Percentiles rank a stretch among this genome's conserved stretches.
phyloP scores from a whole-genome alignment of 2,113 vertebrate genomes.

The Zootoca vivipara region DNA sequence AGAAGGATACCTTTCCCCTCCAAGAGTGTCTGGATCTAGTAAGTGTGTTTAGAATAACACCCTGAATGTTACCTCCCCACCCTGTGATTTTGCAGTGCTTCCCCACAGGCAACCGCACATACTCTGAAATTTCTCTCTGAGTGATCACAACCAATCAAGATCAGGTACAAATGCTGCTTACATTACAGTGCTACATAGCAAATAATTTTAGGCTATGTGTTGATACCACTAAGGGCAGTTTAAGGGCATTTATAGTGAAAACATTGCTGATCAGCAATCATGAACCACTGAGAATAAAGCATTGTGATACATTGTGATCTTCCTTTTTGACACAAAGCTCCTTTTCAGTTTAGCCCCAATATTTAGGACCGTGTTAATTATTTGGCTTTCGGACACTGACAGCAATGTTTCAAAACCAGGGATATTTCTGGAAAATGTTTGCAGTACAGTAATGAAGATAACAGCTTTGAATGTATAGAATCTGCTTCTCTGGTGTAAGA shows the following conservation, averaged over 20 bases:
- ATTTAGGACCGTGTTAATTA: neutral
- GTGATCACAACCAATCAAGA: neutral
- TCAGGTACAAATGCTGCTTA: neutral
- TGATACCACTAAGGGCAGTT: neutral
- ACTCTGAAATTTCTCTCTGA: neutral
- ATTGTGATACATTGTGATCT: neutral
- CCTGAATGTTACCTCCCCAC: too few species aligned
- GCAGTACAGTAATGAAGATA: neutral
- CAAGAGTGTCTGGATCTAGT: too few species aligned
- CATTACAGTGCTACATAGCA: neutral
- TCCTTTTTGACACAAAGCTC: neutral
- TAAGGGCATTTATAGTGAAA: neutral
- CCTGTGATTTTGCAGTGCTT: too few species aligned
- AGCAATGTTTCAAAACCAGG: neutral
- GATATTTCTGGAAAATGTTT: neutral
- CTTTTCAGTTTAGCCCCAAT: neutral
- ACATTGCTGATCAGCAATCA: neutral
- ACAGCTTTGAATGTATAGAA: neutral
- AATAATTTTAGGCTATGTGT: neutral
- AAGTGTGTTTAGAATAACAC: too few species aligned
- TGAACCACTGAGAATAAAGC: neutral
- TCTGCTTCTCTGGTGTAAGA: neutral
- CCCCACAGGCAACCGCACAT: too few species aligned
- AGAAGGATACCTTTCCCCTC: too few species aligned
- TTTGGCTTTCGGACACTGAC: neutral